A percentile compares a stretch with the other conserved stretches of the same genome.
These are phyloP conservation scores for Mus spretus DNA, from an alignment of 2,797 vertebrate species.

Conservation along the genomic window DNA sequence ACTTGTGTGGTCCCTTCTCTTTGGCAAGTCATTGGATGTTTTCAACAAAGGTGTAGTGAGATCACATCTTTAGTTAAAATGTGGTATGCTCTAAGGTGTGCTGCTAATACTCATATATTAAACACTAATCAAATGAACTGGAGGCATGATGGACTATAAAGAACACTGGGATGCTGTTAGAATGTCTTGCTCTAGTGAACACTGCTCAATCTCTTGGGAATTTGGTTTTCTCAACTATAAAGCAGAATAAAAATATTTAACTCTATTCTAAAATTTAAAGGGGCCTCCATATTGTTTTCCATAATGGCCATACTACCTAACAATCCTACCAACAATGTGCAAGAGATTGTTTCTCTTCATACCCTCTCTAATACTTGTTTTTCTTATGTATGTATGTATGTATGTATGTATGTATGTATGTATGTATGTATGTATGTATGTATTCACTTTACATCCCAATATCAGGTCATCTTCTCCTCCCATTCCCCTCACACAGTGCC, in stretches of 20 bases:
- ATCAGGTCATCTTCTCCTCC: neutral
- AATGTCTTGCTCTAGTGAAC: neutral
- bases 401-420: too few species aligned
- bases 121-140: slow-evolving; percentile 49
- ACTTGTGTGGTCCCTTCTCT: neutral
- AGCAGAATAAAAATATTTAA: slow-evolving; percentile 36
- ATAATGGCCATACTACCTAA: neutral
- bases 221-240: slow-evolving; percentile 35
- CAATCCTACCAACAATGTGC: neutral
- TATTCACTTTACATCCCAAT: neutral
- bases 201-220: neutral
- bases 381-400: neutral
- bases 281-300: neutral
- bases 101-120: slow-evolving; percentile 12
- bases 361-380: neutral
- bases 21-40: neutral
- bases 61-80: slow-evolving; percentile 26
- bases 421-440: too few species aligned
- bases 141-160: neutral
- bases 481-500: neutral
- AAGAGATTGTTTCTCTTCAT: neutral
- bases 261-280: neutral
- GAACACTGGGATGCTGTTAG: neutral
- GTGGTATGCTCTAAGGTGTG: neutral
- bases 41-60: slow-evolving; percentile 14